Evolutionary conservation across 2,797 vertebrate genomes (phyloP), one percentile per base, ranked within the genome.

Genomic region (Clarias laeviceps): DNA sequence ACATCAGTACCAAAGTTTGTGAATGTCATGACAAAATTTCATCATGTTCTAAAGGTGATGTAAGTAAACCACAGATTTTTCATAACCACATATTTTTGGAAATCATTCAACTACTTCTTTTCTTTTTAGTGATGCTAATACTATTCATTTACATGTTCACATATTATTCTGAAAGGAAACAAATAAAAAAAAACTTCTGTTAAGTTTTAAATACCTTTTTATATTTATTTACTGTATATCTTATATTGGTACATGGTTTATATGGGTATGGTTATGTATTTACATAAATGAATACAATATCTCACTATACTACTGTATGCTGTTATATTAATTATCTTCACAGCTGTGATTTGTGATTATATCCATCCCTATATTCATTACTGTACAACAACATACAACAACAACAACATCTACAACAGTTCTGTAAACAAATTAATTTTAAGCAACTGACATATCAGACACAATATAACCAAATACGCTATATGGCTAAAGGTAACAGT

Each of bases 1-100:
- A 59, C 34, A 37, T 78, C 32, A 37, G 24, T 61, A 61, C 37
- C n/a, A 45, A 79, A 79, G 34, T 45, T 64, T 27, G 34, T n/a
- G 59, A 80, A 64, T 64, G 74, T 22, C 9, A 59, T 6, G 54
- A 77, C 74, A 76, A 73, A 50, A 54, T 56, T 74, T 29, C 45
- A 56, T 74, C n/a, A 29, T 54, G 72, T 54, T 56, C 72, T 5
- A 24, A 50, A 50, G 70, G 24, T 27, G 24, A 27, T 6, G 45
- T 14, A 29, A 9, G 50, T 34, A 59, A 37, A 78, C 7, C 32
- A 37, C 57, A 59, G 15, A 3, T 18, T 50, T 50, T 50, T 5
- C 27, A 50, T 50, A 50, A 50, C 24, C 5, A 73, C 11, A n/a
- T 9, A 61, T 37, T 29, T 27, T 32, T 76, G 18, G 27, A 57